Evolutionary conservation across 2,888 invertebrate species (phyloP), one percentile per base, ranked within the genome.

Genomic region (Zaprionus lineosus): DNA sequence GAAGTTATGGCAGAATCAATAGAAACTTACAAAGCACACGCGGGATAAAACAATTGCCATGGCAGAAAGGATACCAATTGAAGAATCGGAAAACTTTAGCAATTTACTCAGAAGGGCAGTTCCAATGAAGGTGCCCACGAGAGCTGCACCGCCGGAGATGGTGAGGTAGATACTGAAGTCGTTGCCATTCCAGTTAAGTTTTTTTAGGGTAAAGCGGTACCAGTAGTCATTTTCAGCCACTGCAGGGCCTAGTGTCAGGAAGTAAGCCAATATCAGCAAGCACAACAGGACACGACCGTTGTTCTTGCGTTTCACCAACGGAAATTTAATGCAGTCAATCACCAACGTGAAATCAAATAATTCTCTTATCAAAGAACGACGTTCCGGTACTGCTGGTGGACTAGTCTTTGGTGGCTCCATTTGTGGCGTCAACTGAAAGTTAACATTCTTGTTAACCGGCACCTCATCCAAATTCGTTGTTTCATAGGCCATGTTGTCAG

Each of bases 311-410:
- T 89, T 87, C 2, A 86, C 65, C 4, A 88, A 16, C 0, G 90
- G 88, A 43, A 90, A 88, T 8, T 84, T 75, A 1, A 89, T 50
- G 61, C 89, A 88, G 21, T 88, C 89, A 40, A 88, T 57, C 8
- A 88, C 88, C 19, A 90, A 69, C 1, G 87, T 86, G 1, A 88
- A 89, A 84, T 90, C 90, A 15, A 90, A 90, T 24, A 90, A 90
- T 41, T 89, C 88, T 0, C 68, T 59, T 0, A 87, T 34, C 6
- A 85, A 78, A 7, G 87, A 86, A 1, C 70, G 69, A 2, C 55
- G 67, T 0, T 48, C 33, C 0, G 77, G 67, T 8, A 70, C 72
- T 2, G 63, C 53, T 4, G 63, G 72, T 3, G 65, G 62, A 9
- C 75, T 72, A 6, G 67, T 61, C 14, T 55, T 75, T 3, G 86